Base-by-base conservation (phyloP, 1,140 invertebrate species). In the Bombus waltoni region DNA sequence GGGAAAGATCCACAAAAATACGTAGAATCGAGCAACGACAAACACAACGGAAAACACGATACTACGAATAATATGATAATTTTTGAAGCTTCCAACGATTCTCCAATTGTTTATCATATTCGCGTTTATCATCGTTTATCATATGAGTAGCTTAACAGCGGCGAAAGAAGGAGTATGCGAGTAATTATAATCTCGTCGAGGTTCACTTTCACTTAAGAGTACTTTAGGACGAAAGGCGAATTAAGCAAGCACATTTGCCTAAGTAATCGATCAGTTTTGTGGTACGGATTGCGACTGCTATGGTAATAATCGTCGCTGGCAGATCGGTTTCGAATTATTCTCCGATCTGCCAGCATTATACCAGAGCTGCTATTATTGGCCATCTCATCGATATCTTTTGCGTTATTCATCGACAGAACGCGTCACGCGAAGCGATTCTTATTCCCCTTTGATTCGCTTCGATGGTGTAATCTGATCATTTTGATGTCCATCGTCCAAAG, bases 261-360 rank as follows among this genome's bases (percentile, higher is more conserved):
- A 75, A 76, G 73, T 40, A 66, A 83, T 76, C 73, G 59, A 66
- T 76, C 35, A 53, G 28, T 83, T 80, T n/a, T 25, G 10, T 10
- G 28, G 62, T 25, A 42, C n/a, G 11, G 35, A 66, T 32, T 35
- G 35, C 1, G 13, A 25, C n/a, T 66, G 42, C 25, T 40, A 76
- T 53, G 42, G 42, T 28, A 6, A 76, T 82, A 75, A 75, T 76
- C 72, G 10, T 15, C 28, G 13, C 28, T 57, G 40, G 25, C 66
- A 53, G 10, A 81, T 71, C 68, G 28, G 25, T 13, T 28, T 65
- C 38, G 42, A 76, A 75, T 75, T 75, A 75, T 44, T 66, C 40
- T 47, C 62, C 53, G 40, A 65, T 75, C 57, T 44, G 40, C n/a
- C 18, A 11, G 66, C 59, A 47, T 32, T 44, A 15, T 5, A 32